Evolutionary conservation across 53 echinoderm and acorn worm species (phyloP).

Genomic region (Temnopleurus reevesii): DNA sequence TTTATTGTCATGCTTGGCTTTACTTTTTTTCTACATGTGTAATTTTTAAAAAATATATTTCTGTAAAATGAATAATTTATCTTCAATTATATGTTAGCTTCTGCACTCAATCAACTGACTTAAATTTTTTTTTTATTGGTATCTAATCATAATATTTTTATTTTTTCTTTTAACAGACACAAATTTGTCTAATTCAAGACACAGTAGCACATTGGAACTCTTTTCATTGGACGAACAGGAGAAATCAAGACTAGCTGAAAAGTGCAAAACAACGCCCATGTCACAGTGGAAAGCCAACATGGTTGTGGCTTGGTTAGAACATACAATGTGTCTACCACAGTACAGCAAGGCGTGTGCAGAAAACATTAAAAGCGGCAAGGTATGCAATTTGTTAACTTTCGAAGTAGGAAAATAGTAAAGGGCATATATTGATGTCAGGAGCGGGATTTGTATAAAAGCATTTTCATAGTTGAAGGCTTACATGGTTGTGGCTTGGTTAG

Average conservation of each 20-base stretch:
- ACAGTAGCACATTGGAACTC: slow-evolving; percentile 73
- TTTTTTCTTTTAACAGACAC: slow-evolving; percentile 71
- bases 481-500: slow-evolving; percentile 91
- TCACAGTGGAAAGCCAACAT: slow-evolving; percentile 95
- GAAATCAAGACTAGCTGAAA: slow-evolving; percentile 80
- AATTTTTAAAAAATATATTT: too few relatives aligned
- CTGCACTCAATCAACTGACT: too few relatives aligned
- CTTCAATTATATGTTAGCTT: too few relatives aligned
- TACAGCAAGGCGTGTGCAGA: slow-evolving; percentile 85
- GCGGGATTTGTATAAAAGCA: not conserved
- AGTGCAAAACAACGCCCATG: slow-evolving; percentile 87
- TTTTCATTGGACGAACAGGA: slow-evolving; percentile 83
- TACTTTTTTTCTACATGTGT: too few relatives aligned
- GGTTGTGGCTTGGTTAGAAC: slow-evolving; percentile 95
- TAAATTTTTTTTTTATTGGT: too few relatives aligned
- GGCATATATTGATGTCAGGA: not conserved
- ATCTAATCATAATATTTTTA: too few relatives aligned
- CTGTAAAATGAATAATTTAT: too few relatives aligned
- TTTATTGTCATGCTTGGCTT: too few relatives aligned
- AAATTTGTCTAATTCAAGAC: slow-evolving; percentile 68
- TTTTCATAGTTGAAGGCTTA: slow-evolving; percentile 78
- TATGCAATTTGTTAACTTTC: slow-evolving; percentile 46
- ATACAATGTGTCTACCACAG: slow-evolving; percentile 88
- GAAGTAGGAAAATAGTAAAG: not conserved
- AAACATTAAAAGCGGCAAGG: slow-evolving; percentile 97